Evolutionary conservation across 2,113 vertebrate genomes (phyloP).

Genomic region (Spermophilus dauricus): DNA sequence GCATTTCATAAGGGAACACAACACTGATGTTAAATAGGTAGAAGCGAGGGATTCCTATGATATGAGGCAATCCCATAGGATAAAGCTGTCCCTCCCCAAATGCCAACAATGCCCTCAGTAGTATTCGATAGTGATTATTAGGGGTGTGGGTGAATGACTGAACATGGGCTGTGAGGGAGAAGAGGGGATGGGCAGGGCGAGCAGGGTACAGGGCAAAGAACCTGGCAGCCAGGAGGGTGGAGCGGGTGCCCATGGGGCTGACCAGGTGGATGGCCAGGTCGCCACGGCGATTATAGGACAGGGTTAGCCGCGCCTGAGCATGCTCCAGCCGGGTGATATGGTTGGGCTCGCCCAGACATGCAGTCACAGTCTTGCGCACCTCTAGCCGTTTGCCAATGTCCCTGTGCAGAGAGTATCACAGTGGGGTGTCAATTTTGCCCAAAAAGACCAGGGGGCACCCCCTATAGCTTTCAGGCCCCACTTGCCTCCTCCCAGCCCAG

Average conservation of each 20-base stretch:
- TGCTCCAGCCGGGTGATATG: slow-evolving; percentile 95
- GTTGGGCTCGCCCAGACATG: slow-evolving; percentile 92
- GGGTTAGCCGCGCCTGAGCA: slow-evolving; percentile 94
- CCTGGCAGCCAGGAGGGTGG: slow-evolving; percentile 96
- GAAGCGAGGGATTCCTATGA: background rate
- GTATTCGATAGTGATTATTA: accelerated
- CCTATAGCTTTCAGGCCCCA: accelerated
- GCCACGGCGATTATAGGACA: slow-evolving; percentile 97
- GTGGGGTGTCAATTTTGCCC: accelerated
- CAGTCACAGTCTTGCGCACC: slow-evolving; percentile 92
- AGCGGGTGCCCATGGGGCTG: slow-evolving; percentile 97
- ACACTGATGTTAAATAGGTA: background rate
- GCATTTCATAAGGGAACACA: background rate
- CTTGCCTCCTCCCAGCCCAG: background rate
- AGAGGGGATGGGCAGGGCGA: background rate
- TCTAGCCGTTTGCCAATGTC: slow-evolving; percentile 95
- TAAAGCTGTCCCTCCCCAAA: background rate
- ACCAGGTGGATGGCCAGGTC: slow-evolving; percentile 96
- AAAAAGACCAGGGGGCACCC: accelerated
- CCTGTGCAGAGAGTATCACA: slow-evolving; percentile 83
- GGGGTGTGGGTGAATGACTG: background rate
- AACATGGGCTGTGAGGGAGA: background rate
- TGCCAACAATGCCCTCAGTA: background rate
- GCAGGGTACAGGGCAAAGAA: slow-evolving; percentile 75
- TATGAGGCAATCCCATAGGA: background rate